Percentiles rank a stretch among this genome's conserved stretches.
These are phyloP conservation scores for Latrodectus elegans DNA, from an alignment of 2,888 invertebrate species.

Conservation along the genomic window DNA sequence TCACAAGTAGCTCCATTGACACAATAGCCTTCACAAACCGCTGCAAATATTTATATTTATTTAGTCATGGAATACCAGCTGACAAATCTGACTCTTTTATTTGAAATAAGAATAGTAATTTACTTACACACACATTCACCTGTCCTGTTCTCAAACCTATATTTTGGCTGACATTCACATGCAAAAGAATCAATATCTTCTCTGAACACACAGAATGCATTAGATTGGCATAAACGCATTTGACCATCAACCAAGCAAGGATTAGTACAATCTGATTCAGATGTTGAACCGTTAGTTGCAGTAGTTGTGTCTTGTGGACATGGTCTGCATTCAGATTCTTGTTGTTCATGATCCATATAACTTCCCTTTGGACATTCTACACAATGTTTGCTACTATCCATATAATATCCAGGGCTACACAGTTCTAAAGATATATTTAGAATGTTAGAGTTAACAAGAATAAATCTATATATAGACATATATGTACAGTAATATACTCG, in stretches of 20 bases:
- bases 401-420: constrained; percentile 80
- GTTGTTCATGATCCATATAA: constrained; percentile 91
- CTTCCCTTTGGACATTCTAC: constrained; percentile 90
- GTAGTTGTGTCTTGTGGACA: constrained; percentile 95
- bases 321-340: constrained; percentile 85
- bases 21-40: constrained; percentile 89
- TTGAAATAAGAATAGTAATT: no score
- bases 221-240: constrained; percentile 87
- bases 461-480: no score
- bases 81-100: no score
- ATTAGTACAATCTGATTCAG: constrained; percentile 89
- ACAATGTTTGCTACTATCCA: constrained; percentile 91
- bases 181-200: constrained; percentile 89
- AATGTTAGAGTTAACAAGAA: no score
- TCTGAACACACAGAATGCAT: constrained; percentile 89
- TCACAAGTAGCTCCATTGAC: constrained; percentile 92
- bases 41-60: constrained; percentile 74
- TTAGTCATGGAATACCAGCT: neutral
- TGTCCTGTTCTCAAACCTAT: constrained; percentile 74
- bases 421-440: constrained; percentile 75
- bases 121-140: constrained; percentile 79
- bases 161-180: constrained; percentile 95
- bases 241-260: constrained; percentile 85
- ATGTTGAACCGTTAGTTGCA: constrained; percentile 85
- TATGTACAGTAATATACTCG: no score